Evolutionary conservation across 2,113 vertebrate genomes (phyloP).

Genomic region (Rhagologus leucostigma): DNA sequence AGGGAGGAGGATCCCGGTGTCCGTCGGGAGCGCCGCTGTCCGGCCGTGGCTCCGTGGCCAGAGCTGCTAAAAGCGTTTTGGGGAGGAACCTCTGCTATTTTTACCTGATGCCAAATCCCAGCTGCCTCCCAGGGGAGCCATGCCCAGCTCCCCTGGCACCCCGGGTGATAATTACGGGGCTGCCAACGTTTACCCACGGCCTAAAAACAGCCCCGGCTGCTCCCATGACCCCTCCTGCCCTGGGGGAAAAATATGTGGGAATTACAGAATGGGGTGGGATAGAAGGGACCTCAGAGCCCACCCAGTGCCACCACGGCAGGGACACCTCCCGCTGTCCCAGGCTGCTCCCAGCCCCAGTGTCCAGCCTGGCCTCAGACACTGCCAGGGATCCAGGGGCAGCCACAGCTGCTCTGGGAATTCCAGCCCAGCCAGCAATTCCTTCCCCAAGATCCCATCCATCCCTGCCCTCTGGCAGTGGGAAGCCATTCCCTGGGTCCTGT

Average conservation of each 20-base stretch:
- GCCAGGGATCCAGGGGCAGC: background rate
- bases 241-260: background rate
- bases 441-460: background rate
- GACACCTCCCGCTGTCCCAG: background rate
- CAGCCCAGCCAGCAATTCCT: background rate
- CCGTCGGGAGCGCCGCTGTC: background rate
- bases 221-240: background rate
- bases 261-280: rapidly evolving
- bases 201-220: background rate
- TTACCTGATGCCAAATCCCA: background rate
- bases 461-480: background rate
- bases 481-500: background rate
- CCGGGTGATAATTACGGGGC: background rate
- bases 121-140: background rate
- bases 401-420: background rate
- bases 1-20: background rate
- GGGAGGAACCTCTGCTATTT: constrained; percentile 28
- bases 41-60: background rate
- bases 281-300: background rate
- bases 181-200: background rate
- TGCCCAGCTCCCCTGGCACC: background rate
- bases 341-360: background rate
- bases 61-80: background rate
- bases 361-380: background rate
- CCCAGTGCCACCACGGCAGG: background rate